These are phyloP conservation scores for Euborellia annulipes DNA, from an alignment of 1,140 invertebrate genomes.

Conservation along the genomic window DNA sequence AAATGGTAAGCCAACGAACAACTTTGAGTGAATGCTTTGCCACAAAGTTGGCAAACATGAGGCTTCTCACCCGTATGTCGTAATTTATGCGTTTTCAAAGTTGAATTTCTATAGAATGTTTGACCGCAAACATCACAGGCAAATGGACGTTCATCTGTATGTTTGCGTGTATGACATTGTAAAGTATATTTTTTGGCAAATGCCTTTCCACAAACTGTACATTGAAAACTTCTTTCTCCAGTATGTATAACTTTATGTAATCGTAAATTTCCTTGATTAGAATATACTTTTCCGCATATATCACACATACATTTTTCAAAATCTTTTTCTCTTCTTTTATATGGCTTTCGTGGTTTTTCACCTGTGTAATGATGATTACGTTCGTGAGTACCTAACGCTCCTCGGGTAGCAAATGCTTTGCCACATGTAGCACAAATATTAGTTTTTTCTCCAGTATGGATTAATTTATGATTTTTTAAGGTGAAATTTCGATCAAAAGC, in stretches of 20 bases:
- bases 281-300: conserved; percentile 8
- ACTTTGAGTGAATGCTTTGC: conserved; percentile 7
- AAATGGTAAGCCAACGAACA: conserved; percentile 5
- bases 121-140: conserved; percentile 26
- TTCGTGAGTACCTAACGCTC: conserved; percentile 4
- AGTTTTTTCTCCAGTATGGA: conserved; percentile 5
- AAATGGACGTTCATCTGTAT: conserved; percentile 32
- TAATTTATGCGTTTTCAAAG: conserved; percentile 7
- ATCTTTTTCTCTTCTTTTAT: conserved; percentile 1
- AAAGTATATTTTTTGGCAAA: conserved; percentile 8
- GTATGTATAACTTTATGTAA: conserved; percentile 5
- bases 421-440: conserved; percentile 7
- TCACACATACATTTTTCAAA: conserved; percentile 6
- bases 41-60: conserved; percentile 6
- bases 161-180: conserved; percentile 23
- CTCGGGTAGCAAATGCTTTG: conserved; percentile 7
- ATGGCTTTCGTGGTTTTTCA: conserved; percentile 1
- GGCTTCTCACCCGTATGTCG: conserved; percentile 8
- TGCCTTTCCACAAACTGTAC: conserved; percentile 2
- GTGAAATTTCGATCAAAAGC: conserved; percentile 7
- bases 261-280: conserved; percentile 6
- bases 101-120: conserved; percentile 22
- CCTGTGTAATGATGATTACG: conserved; percentile 1
- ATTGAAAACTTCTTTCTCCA: conserved; percentile 1
- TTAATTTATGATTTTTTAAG: conserved; percentile 2